phyloP scores from a whole-genome alignment of 2,113 vertebrate species.

The Suricata suricatta region DNA sequence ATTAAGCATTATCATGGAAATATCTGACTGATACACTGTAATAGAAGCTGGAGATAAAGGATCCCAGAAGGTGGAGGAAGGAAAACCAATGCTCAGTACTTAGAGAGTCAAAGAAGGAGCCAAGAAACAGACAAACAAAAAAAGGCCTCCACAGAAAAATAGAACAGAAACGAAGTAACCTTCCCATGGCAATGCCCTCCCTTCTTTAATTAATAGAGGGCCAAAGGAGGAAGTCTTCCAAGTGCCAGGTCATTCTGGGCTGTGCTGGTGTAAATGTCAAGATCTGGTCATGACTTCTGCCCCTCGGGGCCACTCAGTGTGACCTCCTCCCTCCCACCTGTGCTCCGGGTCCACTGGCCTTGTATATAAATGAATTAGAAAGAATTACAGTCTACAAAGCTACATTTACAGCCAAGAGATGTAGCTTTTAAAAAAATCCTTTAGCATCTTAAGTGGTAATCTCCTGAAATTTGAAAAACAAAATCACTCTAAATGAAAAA shows the following conservation, averaged over 20 bases:
- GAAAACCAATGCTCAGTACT: not conserved
- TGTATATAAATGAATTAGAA: conserved; percentile 6
- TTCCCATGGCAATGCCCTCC: not conserved
- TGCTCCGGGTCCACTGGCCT: not conserved
- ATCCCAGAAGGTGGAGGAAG: not conserved
- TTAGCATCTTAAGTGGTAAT: not conserved
- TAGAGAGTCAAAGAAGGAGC: not conserved
- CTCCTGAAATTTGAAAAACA: conserved; percentile 8
- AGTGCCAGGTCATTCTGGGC: not conserved
- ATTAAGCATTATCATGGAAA: not conserved
- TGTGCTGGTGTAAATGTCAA: not conserved
- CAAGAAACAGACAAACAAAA: not conserved
- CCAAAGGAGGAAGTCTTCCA: not conserved
- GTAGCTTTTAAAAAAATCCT: not conserved
- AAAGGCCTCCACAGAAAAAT: not conserved
- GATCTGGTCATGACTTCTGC: not conserved
- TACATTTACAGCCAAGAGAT: not conserved
- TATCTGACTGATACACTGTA: not conserved
- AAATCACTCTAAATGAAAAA: not conserved
- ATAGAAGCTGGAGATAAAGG: not conserved
- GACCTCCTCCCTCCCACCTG: not conserved
- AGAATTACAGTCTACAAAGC: not conserved
- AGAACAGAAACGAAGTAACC: not conserved
- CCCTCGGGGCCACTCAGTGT: not conserved
- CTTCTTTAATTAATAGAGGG: conserved; percentile 29